Conservation (phyloP, 1,140 invertebrate species). For the Anthonomus grandis region DNA sequence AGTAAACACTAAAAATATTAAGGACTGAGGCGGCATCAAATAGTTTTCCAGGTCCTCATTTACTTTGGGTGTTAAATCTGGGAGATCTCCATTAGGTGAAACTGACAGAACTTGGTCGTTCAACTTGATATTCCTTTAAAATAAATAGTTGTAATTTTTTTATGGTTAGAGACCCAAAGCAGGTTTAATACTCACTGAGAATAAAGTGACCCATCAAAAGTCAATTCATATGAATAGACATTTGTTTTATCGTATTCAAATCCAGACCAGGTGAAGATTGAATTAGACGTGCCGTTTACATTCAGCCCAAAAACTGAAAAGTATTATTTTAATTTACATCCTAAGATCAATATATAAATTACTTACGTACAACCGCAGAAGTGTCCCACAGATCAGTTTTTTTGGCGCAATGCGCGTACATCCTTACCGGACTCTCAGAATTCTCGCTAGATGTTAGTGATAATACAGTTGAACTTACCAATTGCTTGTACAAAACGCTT, state of each 20-base stretch:
- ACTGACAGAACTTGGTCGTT: neutral
- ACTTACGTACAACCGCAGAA: constrained; percentile 9
- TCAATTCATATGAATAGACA: neutral
- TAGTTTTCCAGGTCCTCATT: neutral
- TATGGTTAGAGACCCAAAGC: neutral
- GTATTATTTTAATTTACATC: neutral
- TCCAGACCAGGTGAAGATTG: neutral
- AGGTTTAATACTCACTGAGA: neutral
- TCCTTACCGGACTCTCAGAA: constrained; percentile 47
- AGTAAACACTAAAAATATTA: neutral
- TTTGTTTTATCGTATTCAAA: neutral
- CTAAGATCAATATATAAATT: neutral
- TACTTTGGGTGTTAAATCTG: neutral
- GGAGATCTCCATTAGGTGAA: neutral
- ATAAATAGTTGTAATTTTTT: neutral
- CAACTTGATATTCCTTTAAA: neutral
- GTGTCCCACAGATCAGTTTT: neutral
- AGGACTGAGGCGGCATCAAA: neutral
- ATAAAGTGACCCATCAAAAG: neutral
- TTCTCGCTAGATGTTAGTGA: constrained; percentile 47
- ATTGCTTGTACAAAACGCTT: constrained; percentile 63
- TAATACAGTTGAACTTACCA: constrained; percentile 66
- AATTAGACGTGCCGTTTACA: neutral
- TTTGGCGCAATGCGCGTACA: constrained; percentile 64
- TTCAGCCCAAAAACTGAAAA: constrained; percentile 13